These are phyloP conservation scores for Apodemus speciosus DNA, from an alignment of 2,113 vertebrate genomes.

Conservation along the genomic window DNA sequence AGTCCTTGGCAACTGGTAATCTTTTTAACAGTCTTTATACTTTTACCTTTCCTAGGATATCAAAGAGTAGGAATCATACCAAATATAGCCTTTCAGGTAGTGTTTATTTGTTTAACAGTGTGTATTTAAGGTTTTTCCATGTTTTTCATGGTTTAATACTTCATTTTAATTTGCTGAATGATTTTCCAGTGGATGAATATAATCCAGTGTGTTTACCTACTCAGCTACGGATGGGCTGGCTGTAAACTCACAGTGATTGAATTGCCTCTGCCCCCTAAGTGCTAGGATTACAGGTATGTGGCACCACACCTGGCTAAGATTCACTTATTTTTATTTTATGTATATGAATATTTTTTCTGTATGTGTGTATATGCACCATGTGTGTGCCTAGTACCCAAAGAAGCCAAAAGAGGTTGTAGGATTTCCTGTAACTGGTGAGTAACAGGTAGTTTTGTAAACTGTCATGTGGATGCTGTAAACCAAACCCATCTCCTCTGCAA, in stretches of 20 bases:
- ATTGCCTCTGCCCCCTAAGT: not conserved
- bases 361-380: not conserved
- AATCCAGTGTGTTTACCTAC: constrained; percentile 25
- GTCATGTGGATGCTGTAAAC: not conserved
- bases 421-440: not conserved
- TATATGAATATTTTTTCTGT: not conserved
- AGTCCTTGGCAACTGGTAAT: constrained; percentile 16
- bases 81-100: constrained; percentile 40
- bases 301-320: not conserved
- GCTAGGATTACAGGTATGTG: not conserved
- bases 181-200: not conserved
- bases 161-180: constrained; percentile 43
- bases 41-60: constrained; percentile 59
- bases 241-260: not conserved
- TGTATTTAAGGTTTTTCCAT: constrained; percentile 36
- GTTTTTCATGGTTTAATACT: constrained; percentile 47
- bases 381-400: not conserved
- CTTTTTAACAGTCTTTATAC: constrained; percentile 20
- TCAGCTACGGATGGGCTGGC: not conserved
- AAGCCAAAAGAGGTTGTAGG: not conserved
- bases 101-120: constrained; percentile 21
- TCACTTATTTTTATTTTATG: not conserved
- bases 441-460: not conserved
- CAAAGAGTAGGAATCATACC: constrained; percentile 37
- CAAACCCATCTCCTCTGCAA: not conserved